A percentile compares a stretch with the other conserved stretches of the same genome.
These are phyloP conservation scores for Trichomycterus rosablanca DNA, from an alignment of 2,113 vertebrate species.

Conservation along the genomic window DNA sequence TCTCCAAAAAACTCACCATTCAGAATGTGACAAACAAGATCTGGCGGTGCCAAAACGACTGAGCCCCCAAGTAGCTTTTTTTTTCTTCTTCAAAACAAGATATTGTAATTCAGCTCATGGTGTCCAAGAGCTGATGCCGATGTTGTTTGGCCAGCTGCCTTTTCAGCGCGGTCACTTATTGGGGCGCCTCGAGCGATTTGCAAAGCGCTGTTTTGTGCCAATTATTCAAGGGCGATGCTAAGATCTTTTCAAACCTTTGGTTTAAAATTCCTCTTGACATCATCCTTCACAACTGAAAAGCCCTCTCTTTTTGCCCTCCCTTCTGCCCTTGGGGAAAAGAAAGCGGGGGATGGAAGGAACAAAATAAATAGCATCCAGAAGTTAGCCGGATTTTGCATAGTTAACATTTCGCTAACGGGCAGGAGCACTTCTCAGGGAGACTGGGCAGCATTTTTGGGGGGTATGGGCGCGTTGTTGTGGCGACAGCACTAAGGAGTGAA, in stretches of 20 bases:
- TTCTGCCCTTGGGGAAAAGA: constrained; percentile 51
- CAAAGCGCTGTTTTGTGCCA: constrained; percentile 67
- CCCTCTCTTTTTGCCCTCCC: constrained; percentile 42
- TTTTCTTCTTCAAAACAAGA: constrained; percentile 43
- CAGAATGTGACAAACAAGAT: constrained; percentile 40
- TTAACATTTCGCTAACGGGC: constrained; percentile 82
- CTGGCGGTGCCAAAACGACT: constrained; percentile 33
- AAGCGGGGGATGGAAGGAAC: constrained; percentile 37
- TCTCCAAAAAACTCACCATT: constrained; percentile 35
- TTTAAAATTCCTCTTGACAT: constrained; percentile 81
- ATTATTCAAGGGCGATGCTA: constrained; percentile 72
- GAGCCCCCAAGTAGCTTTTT: constrained; percentile 30
- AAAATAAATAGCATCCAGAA: constrained; percentile 74
- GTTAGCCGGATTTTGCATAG: constrained; percentile 82
- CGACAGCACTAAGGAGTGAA: constrained; percentile 79
- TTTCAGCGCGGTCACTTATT: constrained; percentile 56
- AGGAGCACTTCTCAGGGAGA: constrained; percentile 73
- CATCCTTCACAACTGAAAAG: constrained; percentile 69
- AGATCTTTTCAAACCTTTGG: constrained; percentile 70
- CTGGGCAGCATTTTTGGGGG: constrained; percentile 79
- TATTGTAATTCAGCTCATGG: constrained; percentile 51
- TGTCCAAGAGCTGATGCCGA: constrained; percentile 46
- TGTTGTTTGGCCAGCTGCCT: constrained; percentile 66
- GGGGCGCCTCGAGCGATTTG: constrained; percentile 58
- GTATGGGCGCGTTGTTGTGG: constrained; percentile 76